Conservation (phyloP, 37 sponge, comb jelly and placozoan species). For the Halichondria panicea region DNA sequence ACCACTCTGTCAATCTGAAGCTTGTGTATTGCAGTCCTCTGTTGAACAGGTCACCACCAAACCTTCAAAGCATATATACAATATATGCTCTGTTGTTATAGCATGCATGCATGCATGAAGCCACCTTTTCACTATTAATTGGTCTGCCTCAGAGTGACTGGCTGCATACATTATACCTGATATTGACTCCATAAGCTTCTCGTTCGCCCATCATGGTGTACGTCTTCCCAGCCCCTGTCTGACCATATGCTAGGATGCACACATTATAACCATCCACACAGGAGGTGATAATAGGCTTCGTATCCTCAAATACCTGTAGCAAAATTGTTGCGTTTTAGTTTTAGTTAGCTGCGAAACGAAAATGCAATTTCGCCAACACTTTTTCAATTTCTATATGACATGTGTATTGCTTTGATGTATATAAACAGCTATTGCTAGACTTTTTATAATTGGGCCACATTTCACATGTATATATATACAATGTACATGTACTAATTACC, state of each 20-base stretch:
- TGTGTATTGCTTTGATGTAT: background rate
- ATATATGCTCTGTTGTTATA: too few species aligned
- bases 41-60: background rate
- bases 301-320: conserved; percentile 82
- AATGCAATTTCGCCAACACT: too few species aligned
- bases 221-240: conserved; percentile 86
- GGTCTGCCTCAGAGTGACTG: background rate
- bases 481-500: conserved; percentile 29
- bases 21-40: background rate
- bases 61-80: too few species aligned
- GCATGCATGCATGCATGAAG: background rate
- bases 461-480: background rate
- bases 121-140: too few species aligned
- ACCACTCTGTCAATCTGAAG: background rate
- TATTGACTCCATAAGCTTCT: conserved; percentile 69
- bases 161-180: too few species aligned
- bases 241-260: conserved; percentile 87
- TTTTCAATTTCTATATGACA: too few species aligned
- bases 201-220: conserved; percentile 88
- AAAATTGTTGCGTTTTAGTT: background rate
- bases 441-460: background rate
- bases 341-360: too few species aligned
- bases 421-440: background rate
- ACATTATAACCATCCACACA: conserved; percentile 88
- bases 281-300: conserved; percentile 67